Conservation (phyloP, 23 tunicate species). For the Ciona savignyi region DNA sequence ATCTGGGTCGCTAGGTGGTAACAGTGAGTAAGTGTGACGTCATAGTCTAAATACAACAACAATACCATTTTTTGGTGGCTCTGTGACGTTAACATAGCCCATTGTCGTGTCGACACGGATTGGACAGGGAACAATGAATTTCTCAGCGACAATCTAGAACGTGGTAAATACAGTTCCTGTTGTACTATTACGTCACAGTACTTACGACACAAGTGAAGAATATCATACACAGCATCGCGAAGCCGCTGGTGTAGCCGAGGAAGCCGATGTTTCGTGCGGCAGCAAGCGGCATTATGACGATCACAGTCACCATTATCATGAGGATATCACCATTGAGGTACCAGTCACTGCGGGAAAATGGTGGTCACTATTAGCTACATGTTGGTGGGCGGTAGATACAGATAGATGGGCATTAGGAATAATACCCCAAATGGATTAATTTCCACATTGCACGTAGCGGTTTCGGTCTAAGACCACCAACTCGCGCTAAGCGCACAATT, state of each 20-base stretch:
- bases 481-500: no score
- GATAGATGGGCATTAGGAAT: no score
- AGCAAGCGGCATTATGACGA: conserved; percentile 80
- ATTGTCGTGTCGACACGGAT: conserved; percentile 28
- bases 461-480: no score
- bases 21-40: no score
- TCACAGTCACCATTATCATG: conserved; percentile 63
- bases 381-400: no score
- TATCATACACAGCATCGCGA: conserved; percentile 98
- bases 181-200: not conserved
- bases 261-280: conserved; percentile 93
- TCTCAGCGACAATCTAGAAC: conserved; percentile 71
- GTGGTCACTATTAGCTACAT: no score
- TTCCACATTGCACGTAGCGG: no score
- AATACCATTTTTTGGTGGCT: not conserved
- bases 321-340: conserved; percentile 79
- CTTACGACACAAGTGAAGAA: conserved; percentile 86
- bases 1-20: no score
- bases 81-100: not conserved
- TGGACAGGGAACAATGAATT: conserved; percentile 89
- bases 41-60: no score
- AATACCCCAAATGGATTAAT: no score
- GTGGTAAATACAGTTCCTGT: not conserved
- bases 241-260: conserved; percentile 94
- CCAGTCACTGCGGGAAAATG: conserved; percentile 87